These are phyloP conservation scores for Sarcoramphus papa DNA, from an alignment of 2,797 vertebrate genomes.

Conservation along the genomic window DNA sequence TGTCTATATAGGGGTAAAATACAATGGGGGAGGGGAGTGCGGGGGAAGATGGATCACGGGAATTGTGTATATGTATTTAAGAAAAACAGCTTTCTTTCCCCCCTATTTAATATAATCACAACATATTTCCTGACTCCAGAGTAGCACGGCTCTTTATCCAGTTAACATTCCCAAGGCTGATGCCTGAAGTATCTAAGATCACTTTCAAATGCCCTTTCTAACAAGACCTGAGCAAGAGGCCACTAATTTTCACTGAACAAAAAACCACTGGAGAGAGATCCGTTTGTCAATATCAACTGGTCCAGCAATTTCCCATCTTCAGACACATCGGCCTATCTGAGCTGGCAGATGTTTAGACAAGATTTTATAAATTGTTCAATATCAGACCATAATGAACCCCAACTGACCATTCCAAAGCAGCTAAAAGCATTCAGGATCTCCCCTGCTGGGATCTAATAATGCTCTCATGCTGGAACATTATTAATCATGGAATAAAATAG, in stretches of 20 bases:
- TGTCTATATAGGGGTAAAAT: not conserved
- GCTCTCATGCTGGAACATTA: conserved; percentile 82
- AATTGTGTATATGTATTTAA: not conserved
- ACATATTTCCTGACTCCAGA: not conserved
- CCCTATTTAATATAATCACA: not conserved
- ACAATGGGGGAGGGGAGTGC: rapidly evolving
- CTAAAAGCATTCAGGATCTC: conserved; percentile 85
- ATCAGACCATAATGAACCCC: conserved; percentile 93
- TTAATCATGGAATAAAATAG: conserved; percentile 95
- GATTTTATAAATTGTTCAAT: conserved; percentile 98
- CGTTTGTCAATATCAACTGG: conserved; percentile 85
- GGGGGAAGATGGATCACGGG: not conserved
- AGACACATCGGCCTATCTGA: conserved; percentile 85
- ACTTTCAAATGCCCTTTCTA: conserved; percentile 82
- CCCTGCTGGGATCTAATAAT: conserved; percentile 91
- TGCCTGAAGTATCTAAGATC: conserved; percentile 73
- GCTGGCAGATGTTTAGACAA: conserved; percentile 98
- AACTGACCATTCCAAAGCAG: conserved; percentile 91
- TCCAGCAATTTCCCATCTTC: conserved; percentile 89
- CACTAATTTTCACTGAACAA: conserved; percentile 79
- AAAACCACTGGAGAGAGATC: conserved; percentile 81
- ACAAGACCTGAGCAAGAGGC: conserved; percentile 80
- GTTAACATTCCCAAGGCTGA: conserved; percentile 66
- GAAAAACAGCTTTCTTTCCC: not conserved
- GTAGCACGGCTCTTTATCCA: conserved; percentile 45